Percentiles rank a stretch among this genome's conserved stretches.
Evolutionary conservation across 2,797 vertebrate genomes (phyloP).

Genomic region (Darevskia mixta): DNA sequence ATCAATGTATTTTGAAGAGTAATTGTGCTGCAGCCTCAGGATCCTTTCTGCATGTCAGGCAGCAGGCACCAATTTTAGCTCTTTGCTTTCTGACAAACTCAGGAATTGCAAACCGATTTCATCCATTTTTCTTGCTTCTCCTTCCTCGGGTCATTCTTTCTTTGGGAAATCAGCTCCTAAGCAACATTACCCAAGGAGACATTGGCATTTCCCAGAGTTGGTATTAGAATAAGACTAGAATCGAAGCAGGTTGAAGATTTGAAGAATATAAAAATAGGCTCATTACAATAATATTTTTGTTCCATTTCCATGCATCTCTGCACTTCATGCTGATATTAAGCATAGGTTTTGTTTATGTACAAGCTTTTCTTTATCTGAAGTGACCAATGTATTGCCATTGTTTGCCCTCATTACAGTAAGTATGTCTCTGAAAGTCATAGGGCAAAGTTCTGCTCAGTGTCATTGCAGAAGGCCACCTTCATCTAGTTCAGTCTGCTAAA

Average conservation of each 20-base stretch:
- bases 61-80: conserved; percentile 43
- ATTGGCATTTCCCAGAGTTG: not conserved
- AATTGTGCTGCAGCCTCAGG: conserved; percentile 10
- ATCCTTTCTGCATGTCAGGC: conserved; percentile 25
- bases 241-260: conserved; percentile 28
- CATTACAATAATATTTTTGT: not conserved
- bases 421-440: conserved; percentile 3
- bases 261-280: conserved; percentile 17
- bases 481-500: not conserved
- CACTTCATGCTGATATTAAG: conserved; percentile 9
- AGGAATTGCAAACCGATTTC: not conserved
- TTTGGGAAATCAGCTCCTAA: not conserved
- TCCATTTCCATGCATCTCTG: not conserved
- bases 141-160: not conserved
- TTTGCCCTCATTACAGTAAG: not conserved
- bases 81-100: conserved; percentile 9
- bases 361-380: not conserved
- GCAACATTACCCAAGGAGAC: accelerated
- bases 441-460: not conserved
- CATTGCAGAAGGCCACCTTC: conserved; percentile 4
- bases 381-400: not conserved
- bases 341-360: conserved; percentile 1
- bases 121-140: conserved; percentile 4
- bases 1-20: conserved; percentile 18
- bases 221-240: not conserved